These are phyloP conservation scores for Exephanes ischioxanthus DNA, from an alignment of 2,888 invertebrate genomes.

Conservation along the genomic window DNA sequence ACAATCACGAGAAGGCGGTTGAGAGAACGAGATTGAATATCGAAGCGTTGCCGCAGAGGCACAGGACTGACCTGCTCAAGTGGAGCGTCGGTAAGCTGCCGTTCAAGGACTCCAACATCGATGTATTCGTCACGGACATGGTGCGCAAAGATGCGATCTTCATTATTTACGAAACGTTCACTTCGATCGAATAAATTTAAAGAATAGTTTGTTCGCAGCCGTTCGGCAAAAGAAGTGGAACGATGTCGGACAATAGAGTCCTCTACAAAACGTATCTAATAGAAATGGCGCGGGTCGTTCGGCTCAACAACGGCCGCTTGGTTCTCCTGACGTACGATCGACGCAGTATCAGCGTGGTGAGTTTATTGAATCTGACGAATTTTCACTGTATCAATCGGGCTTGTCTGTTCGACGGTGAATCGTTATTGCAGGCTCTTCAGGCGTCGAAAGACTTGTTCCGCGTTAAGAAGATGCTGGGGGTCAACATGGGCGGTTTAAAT, in stretches of 20 bases:
- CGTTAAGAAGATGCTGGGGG: constrained; percentile 76
- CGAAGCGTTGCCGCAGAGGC: constrained; percentile 73
- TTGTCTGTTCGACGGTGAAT: not conserved
- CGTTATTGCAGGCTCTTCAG: constrained; percentile 72
- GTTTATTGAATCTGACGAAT: not conserved
- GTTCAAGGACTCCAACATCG: constrained; percentile 85
- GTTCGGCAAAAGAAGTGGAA: constrained; percentile 87
- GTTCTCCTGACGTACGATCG: constrained; percentile 86
- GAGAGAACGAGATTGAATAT: constrained; percentile 84
- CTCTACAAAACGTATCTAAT: constrained; percentile 85
- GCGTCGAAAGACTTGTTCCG: constrained; percentile 72
- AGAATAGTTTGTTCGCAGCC: constrained; percentile 82
- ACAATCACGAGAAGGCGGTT: constrained; percentile 85
- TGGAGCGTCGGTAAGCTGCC: constrained; percentile 86
- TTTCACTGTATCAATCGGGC: not conserved
- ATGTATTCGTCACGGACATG: constrained; percentile 87
- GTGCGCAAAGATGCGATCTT: constrained; percentile 63
- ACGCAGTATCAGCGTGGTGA: constrained; percentile 75
- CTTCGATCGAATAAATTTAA: not conserved
- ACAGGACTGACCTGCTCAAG: constrained; percentile 81
- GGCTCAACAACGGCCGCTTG: constrained; percentile 85
- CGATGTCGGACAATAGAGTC: constrained; percentile 85
- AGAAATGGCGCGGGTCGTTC: constrained; percentile 86
- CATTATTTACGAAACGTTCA: not conserved
- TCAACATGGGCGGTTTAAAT: constrained; percentile 78